phyloP scores from a whole-genome alignment of 2,888 invertebrate species.

The Ochlodes sylvanus region DNA sequence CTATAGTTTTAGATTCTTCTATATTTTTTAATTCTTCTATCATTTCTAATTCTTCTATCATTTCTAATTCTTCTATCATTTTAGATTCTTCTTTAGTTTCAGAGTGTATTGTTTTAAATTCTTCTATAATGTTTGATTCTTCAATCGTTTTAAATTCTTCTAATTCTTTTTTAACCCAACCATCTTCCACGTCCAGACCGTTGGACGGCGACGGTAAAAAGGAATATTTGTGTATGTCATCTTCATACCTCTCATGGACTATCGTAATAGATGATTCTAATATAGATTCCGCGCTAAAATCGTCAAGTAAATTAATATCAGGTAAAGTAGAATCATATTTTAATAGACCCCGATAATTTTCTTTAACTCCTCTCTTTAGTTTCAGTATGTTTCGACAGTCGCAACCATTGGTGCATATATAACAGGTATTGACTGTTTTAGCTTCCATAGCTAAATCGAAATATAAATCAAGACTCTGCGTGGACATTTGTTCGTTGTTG shows the following conservation, averaged over 20 bases:
- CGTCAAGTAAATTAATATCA: constrained; percentile 64
- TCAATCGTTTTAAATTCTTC: not conserved
- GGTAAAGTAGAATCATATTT: constrained; percentile 59
- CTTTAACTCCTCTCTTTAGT: constrained; percentile 46
- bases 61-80: not conserved
- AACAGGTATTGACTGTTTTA: constrained; percentile 61
- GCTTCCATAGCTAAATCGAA: constrained; percentile 76
- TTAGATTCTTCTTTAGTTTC: not conserved
- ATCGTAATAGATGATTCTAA: constrained; percentile 45
- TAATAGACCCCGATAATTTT: constrained; percentile 41
- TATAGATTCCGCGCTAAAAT: constrained; percentile 59
- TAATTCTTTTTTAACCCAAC: not conserved
- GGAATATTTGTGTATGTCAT: not conserved
- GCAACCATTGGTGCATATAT: constrained; percentile 73
- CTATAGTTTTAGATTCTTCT: not conserved
- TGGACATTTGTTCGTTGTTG: constrained; percentile 56
- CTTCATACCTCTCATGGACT: not conserved
- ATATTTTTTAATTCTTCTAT: not conserved
- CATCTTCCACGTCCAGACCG: not conserved
- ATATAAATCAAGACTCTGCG: constrained; percentile 68
- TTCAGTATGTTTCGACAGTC: constrained; percentile 65
- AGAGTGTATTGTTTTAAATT: not conserved
- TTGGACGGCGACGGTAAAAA: not conserved
- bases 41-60: not conserved
- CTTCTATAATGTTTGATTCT: too few species aligned